A percentile compares a stretch with the other conserved stretches of the same genome.
Evolutionary conservation across 2,888 invertebrate species (phyloP).

Genomic region (Sphaerophoria rueppellii): DNA sequence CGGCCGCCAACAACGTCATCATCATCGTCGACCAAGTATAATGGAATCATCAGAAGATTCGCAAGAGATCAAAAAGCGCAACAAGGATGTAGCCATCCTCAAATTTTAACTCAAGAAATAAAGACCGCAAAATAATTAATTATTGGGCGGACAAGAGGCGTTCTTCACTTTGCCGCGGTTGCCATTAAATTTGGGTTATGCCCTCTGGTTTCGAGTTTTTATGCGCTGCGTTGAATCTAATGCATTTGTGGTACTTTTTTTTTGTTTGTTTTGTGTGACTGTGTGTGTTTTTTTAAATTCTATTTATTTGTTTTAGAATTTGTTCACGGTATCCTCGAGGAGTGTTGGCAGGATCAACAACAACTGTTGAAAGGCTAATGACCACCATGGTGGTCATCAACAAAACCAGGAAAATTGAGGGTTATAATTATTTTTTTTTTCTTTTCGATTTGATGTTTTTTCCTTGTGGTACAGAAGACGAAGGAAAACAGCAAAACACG

Average conservation of each 20-base stretch:
- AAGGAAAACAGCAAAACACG: conserved; percentile 51
- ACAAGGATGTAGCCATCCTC: conserved; percentile 53
- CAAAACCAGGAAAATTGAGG: conserved; percentile 39
- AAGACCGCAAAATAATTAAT: conserved; percentile 73
- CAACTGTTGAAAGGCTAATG: conserved; percentile 73
- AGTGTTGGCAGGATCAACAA: conserved; percentile 46
- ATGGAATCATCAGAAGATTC: conserved; percentile 36
- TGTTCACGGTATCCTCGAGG: conserved; percentile 57
- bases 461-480: conserved; percentile 29
- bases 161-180: conserved; percentile 70
- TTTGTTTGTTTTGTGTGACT: conserved; percentile 46
- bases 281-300: conserved; percentile 28
- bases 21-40: neutral
- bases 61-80: conserved; percentile 66
- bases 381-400: conserved; percentile 55
- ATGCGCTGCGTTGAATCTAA: conserved; percentile 33
- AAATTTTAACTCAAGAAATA: conserved; percentile 41
- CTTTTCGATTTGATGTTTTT: neutral
- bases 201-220: conserved; percentile 29
- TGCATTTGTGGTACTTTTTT: conserved; percentile 36
- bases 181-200: conserved; percentile 71
- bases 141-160: conserved; percentile 71
- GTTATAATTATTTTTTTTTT: conserved; percentile 59
- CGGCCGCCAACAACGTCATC: conserved; percentile 29
- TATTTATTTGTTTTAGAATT: conserved; percentile 62